Base-by-base conservation (phyloP, 2,797 vertebrate species). In the Coracias cyanogaster region DNA sequence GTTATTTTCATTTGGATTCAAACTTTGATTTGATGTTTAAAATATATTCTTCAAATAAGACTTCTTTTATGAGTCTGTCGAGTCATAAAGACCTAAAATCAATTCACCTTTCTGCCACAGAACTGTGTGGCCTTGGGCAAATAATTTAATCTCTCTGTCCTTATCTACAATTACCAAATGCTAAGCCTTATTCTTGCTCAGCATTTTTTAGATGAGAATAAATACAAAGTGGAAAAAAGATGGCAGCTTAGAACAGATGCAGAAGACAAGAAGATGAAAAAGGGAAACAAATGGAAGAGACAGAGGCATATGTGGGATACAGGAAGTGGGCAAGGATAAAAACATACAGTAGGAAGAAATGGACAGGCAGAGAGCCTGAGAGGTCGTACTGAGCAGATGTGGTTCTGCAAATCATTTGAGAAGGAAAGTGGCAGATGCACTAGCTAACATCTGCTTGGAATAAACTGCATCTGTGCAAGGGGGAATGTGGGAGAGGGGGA, bases 1-100 rank as follows among this genome's bases (percentile, higher is more conserved):
- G 52, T 48, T 90, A 51, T 83, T 96, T 94, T 86, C 55, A 77
- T 91, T 89, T 60, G 28, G 67, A 90, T 31, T 91, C 60, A 66
- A 66, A 80, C 48, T 84, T 95, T 80, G 86, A 94, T 92, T 93
- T 61, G 64, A 61, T 90, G 49, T 89, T 95, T 90, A 89, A 94
- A 85, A 93, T 82, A 37, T 25, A 64, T 73, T 77, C 71, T 86
- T 78, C 73, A 95, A 86, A 70, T 82, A 60, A 76, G 77, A 70
- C 43, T 86, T 82, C 69, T 74, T 94, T 86, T 86, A 89, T 77
- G 73, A 86, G n/a, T 80, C 60, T 74, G 52, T 73, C 94, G 95
- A 94, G 67, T 90, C 90, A 94, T 2, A 76, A 48, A 89, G 70
- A 39, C 35, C 29, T 76, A 71, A 89, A 92, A 93, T 70, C 48